Evolutionary conservation across 2,888 invertebrate genomes (phyloP).

Genomic region (Biston stratarius): DNA sequence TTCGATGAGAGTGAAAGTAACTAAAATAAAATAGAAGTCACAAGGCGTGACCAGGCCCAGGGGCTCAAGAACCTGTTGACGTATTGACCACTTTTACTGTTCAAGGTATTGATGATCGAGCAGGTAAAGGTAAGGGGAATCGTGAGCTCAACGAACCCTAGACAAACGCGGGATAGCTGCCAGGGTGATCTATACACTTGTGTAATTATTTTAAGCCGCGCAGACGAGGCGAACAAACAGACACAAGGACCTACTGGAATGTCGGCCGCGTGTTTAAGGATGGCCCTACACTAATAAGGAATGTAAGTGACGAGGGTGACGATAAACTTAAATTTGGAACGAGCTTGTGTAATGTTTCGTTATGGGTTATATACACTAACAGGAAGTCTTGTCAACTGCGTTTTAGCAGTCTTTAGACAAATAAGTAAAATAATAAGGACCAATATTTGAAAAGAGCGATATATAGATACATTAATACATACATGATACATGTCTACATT

Average conservation of each 20-base stretch:
- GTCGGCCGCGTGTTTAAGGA: slow-evolving; percentile 65
- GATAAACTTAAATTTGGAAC: slow-evolving; percentile 4
- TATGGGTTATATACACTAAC: slow-evolving; percentile 8
- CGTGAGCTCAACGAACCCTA: slow-evolving; percentile 64
- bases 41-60: slow-evolving; percentile 40
- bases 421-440: too few species aligned
- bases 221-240: slow-evolving; percentile 73
- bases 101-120: slow-evolving; percentile 48
- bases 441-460: too few species aligned
- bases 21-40: slow-evolving; percentile 47
- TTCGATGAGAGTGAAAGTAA: slow-evolving; percentile 71
- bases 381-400: slow-evolving; percentile 4
- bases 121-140: slow-evolving; percentile 54
- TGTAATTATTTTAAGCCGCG: slow-evolving; percentile 83
- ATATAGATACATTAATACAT: too few species aligned
- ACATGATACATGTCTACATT: too few species aligned
- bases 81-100: slow-evolving; percentile 60
- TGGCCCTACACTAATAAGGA: slow-evolving; percentile 23
- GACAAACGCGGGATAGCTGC: slow-evolving; percentile 35
- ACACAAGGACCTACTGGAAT: slow-evolving; percentile 73
- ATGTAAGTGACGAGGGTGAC: slow-evolving; percentile 13
- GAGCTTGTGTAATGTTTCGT: slow-evolving; percentile 9
- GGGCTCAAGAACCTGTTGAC: slow-evolving; percentile 66
- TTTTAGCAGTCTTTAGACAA: background rate
- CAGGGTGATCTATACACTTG: slow-evolving; percentile 75